These are phyloP conservation scores for Pristionchus arcanus DNA, from an alignment of 2,888 invertebrate species.

Conservation along the genomic window DNA sequence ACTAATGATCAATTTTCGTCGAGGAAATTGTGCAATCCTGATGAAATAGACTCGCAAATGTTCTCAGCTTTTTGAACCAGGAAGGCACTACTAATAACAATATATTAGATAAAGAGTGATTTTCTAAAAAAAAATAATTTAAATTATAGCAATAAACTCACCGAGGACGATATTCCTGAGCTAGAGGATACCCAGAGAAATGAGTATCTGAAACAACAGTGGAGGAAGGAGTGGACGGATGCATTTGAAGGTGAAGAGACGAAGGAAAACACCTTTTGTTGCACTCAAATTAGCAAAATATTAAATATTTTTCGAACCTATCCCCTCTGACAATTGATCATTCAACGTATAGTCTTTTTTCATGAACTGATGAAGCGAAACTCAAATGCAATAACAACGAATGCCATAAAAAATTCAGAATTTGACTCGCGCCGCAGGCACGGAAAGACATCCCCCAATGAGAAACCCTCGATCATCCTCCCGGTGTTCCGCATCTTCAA, in stretches of 20 bases:
- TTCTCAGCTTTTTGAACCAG: not conserved
- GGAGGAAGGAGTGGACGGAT: conserved; percentile 23
- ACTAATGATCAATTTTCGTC: not conserved
- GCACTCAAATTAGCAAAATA: not conserved
- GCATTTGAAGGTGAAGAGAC: not conserved
- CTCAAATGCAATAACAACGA: too few species aligned
- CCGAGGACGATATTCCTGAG: not conserved
- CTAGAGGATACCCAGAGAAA: not conserved
- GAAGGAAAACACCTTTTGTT: not conserved
- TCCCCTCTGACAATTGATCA: too few species aligned
- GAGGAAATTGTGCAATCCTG: not conserved
- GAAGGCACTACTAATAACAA: too few species aligned
- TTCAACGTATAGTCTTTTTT: too few species aligned
- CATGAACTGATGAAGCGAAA: not conserved
- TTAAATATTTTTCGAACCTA: too few species aligned
- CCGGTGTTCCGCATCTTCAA: conserved; percentile 8
- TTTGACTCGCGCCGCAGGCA: not conserved
- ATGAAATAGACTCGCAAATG: not conserved
- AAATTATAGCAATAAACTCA: not conserved
- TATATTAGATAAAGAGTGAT: too few species aligned
- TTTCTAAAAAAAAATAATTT: too few species aligned
- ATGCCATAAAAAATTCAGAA: not conserved
- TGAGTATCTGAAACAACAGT: not conserved
- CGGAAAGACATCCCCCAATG: not conserved
- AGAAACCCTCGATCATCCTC: conserved; percentile 28